phyloP scores from a whole-genome alignment of 2,797 vertebrate genomes.

The Chaetodon trifasciatus region DNA sequence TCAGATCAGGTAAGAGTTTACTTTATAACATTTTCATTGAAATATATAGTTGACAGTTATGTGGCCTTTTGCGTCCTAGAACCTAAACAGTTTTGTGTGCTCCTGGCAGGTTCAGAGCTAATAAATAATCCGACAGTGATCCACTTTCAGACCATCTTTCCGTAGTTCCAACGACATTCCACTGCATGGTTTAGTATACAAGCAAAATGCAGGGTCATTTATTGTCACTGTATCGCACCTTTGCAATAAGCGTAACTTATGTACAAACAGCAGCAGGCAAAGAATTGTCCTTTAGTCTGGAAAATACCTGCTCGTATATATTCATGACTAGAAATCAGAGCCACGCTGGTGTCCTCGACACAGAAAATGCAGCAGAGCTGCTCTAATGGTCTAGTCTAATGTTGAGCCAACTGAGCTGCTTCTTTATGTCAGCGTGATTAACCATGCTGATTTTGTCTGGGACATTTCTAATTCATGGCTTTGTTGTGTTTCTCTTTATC shows the following conservation, averaged over 20 bases:
- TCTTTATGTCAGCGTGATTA: constrained; percentile 22
- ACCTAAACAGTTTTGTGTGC: background rate
- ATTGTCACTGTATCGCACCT: background rate
- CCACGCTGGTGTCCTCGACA: background rate
- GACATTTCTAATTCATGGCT: background rate
- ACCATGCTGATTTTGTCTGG: constrained; percentile 25
- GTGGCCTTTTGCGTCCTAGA: background rate
- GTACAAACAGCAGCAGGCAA: background rate
- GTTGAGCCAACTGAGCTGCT: background rate
- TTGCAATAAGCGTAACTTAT: background rate
- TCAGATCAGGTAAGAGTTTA: background rate
- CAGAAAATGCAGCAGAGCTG: background rate
- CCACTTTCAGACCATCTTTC: background rate
- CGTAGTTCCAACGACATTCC: background rate
- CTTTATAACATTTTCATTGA: background rate
- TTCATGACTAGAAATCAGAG: background rate
- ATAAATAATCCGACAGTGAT: background rate
- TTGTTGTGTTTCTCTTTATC: constrained; percentile 22
- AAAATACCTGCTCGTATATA: constrained; percentile 5
- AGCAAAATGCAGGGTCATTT: background rate
- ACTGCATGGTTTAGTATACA: background rate
- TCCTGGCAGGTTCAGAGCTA: background rate
- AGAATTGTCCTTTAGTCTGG: background rate
- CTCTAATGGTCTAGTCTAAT: background rate
- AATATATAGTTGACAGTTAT: background rate